A percentile compares a stretch with the other conserved stretches of the same genome.
phyloP scores from a whole-genome alignment of 1,140 invertebrate genomes.

The Steinernema khuongi region DNA sequence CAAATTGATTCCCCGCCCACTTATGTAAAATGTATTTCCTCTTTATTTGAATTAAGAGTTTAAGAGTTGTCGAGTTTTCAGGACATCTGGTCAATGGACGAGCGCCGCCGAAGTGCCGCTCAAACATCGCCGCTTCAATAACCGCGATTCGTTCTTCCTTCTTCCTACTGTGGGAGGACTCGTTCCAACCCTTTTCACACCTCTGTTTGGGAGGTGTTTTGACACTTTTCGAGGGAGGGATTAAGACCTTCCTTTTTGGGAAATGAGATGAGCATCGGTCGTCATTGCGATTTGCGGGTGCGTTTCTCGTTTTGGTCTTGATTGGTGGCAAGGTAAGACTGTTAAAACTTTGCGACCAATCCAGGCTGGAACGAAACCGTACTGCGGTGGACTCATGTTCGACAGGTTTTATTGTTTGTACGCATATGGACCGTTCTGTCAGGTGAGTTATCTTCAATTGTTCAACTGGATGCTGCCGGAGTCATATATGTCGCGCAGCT shows the following conservation, averaged over 20 bases:
- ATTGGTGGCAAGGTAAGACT: neutral
- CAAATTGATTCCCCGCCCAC: neutral
- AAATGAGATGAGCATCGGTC: too few species aligned
- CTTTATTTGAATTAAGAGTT: neutral
- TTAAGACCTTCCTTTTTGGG: too few species aligned
- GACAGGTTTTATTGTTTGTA: neutral
- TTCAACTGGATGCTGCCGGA: slow-evolving; percentile 1
- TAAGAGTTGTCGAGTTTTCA: neutral
- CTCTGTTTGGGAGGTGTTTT: too few species aligned
- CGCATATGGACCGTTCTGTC: neutral
- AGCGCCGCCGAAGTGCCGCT: too few species aligned
- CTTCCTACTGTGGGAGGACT: too few species aligned
- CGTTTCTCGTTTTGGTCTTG: neutral
- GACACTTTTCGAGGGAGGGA: too few species aligned
- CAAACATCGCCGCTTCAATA: too few species aligned
- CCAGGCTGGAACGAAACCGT: neutral
- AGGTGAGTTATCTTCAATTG: slow-evolving; percentile 12
- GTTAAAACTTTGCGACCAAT: neutral
- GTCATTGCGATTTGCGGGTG: neutral
- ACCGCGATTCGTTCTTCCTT: too few species aligned
- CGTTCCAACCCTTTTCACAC: too few species aligned
- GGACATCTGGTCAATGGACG: too few species aligned
- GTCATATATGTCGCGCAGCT: slow-evolving; percentile 41
- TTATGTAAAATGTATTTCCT: slow-evolving; percentile 13
- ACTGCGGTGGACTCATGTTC: neutral